These are phyloP conservation scores for Melanophora roralis DNA, from an alignment of 2,888 invertebrate genomes.

Conservation along the genomic window DNA sequence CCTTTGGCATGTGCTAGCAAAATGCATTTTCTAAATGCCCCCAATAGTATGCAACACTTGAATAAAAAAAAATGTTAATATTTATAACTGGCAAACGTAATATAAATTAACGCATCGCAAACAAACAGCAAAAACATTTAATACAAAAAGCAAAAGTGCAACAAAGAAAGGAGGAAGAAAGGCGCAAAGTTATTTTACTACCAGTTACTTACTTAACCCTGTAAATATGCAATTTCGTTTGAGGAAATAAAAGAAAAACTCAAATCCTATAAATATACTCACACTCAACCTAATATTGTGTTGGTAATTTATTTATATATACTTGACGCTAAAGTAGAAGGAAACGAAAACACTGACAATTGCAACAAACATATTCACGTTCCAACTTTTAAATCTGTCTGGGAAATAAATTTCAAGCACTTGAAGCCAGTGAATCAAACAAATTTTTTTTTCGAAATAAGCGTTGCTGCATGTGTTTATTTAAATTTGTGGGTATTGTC, in stretches of 20 bases:
- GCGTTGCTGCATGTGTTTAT: background rate
- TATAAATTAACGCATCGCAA: slow-evolving; percentile 64
- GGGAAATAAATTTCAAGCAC: background rate
- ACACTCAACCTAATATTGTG: background rate
- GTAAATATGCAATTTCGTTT: background rate
- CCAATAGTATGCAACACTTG: slow-evolving; percentile 49
- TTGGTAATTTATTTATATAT: slow-evolving; percentile 63
- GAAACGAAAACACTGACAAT: slow-evolving; percentile 55
- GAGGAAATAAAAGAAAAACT: background rate
- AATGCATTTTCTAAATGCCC: slow-evolving; percentile 50
- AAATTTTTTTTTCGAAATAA: too few species aligned
- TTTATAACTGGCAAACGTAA: slow-evolving; percentile 64
- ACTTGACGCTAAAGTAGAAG: slow-evolving; percentile 56
- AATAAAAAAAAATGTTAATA: slow-evolving; percentile 59
- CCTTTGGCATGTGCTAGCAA: slow-evolving; percentile 48
- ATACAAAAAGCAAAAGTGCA: slow-evolving; percentile 8
- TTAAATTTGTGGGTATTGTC: background rate
- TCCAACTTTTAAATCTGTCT: background rate
- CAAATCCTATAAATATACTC: background rate
- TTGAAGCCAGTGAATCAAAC: background rate
- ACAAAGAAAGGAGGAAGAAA: background rate
- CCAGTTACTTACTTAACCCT: background rate
- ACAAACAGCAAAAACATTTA: background rate
- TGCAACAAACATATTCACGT: background rate
- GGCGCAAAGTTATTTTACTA: slow-evolving; percentile 15